Evolutionary conservation across 2,113 vertebrate genomes (phyloP).

Genomic region (Ptychochromis oligacanthus): DNA sequence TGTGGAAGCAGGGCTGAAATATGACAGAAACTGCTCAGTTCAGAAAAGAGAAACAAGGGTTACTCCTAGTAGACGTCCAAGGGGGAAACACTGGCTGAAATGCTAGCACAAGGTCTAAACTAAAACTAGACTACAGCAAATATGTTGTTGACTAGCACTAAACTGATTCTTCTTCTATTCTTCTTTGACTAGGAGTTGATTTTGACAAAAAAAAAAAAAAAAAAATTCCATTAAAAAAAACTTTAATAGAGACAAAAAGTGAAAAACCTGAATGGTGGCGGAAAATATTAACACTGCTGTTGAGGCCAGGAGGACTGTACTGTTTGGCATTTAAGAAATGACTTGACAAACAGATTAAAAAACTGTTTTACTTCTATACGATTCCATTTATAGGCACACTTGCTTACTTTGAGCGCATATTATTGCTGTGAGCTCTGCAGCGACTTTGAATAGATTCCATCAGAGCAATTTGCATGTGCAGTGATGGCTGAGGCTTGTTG

Average conservation of each 20-base stretch:
- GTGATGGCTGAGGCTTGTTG: constrained; percentile 39
- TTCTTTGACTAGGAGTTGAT: neutral
- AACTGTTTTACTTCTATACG: neutral
- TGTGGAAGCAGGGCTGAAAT: too few species aligned
- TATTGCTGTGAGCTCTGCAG: neutral
- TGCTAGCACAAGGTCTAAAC: neutral
- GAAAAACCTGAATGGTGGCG: neutral
- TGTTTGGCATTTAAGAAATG: neutral
- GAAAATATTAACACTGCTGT: neutral
- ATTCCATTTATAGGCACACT: neutral
- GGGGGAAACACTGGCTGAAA: too few species aligned
- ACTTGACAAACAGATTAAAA: neutral
- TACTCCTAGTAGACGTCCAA: too few species aligned
- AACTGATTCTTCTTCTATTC: neutral
- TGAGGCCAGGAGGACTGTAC: neutral
- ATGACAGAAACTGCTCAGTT: too few species aligned
- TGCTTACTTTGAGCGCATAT: neutral
- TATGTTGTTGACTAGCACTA: neutral
- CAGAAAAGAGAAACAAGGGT: too few species aligned
- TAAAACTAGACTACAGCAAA: neutral
- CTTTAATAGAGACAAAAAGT: neutral
- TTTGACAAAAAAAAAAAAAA: neutral
- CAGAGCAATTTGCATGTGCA: constrained; percentile 30
- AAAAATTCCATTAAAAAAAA: too few species aligned
- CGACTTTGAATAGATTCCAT: constrained; percentile 40